phyloP scores from a whole-genome alignment of 2,888 invertebrate genomes.

The Rhyacophila evoluta region DNA sequence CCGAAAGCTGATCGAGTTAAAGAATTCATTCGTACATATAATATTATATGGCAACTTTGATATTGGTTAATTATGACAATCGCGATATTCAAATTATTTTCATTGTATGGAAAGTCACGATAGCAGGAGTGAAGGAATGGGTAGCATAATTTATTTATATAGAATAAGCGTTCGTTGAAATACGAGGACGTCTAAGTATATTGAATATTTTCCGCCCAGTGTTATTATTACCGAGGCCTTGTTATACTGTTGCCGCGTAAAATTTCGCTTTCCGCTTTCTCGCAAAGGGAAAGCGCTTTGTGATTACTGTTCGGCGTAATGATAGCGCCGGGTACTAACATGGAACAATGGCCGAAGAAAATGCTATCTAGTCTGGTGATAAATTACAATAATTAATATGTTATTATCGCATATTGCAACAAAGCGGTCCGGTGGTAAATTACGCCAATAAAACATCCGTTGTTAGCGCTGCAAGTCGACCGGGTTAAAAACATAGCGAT shows the following conservation, averaged over 20 bases:
- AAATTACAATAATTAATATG: constrained; percentile 47
- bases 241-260: background rate
- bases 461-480: background rate
- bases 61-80: too few species aligned
- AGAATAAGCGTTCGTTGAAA: background rate
- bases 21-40: too few species aligned
- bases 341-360: constrained; percentile 41
- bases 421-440: constrained; percentile 36
- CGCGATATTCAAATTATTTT: too few species aligned
- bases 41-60: too few species aligned
- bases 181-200: background rate
- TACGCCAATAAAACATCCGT: constrained; percentile 28
- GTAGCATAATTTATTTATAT: background rate
- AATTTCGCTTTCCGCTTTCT: constrained; percentile 34
- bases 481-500: background rate
- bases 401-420: constrained; percentile 45
- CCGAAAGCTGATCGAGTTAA: too few species aligned
- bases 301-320: constrained; percentile 37
- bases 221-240: background rate
- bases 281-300: constrained; percentile 38
- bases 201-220: background rate
- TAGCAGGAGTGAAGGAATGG: too few species aligned
- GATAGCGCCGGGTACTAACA: constrained; percentile 32
- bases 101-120: too few species aligned
- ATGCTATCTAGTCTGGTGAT: constrained; percentile 30